Base-by-base conservation (phyloP, 2,888 invertebrate species). In the Zootermopsis nevadensis region DNA sequence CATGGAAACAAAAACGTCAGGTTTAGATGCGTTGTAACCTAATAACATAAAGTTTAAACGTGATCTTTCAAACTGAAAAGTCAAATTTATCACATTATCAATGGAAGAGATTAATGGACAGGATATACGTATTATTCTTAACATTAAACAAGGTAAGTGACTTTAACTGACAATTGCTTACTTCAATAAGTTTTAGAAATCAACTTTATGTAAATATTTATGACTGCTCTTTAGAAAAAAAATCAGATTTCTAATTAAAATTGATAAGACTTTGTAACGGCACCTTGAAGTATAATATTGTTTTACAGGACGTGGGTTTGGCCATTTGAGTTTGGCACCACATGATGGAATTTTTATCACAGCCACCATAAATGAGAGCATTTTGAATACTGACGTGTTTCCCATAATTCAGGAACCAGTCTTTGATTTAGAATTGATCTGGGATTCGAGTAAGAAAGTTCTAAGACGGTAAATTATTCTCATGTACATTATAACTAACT, bases 361-460 rank as follows among this genome's bases (percentile, higher is more conserved):
- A 69, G 85, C 86, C 77, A 85, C 84, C 48, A 83, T 87, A 33
- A 84, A 85, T 83, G 86, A 85, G 19, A 85, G 86, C 77, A 81
- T 86, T 81, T 89, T 94, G 86, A 94, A 95, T 89, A 93, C 95
- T 0, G 94, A 95, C 87, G 91, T 82, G 67, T 79, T 86, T 33
- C 84, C 80, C 2, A 83, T 86, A 3, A 82, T 83, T 19, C 53
- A 82, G 22, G 82, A 85, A n/a, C 94, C 94, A 0, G 89, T 91
- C 74, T 95, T 95, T 88, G 93, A 93, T 85, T 94, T 94, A 33
- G 94, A 95, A 88, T 91, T 96, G 82, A 93, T 95, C 80, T 96
- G 96, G 96, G 95, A 95, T 88, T 93, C 94, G 3, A 94, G 94
- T 86, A 94, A 94, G 89, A 92, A 92, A 86, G 91, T 93, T 84